Conservation (phyloP, 1,140 invertebrate species). For the Stenopsyche tienmushanensis region DNA sequence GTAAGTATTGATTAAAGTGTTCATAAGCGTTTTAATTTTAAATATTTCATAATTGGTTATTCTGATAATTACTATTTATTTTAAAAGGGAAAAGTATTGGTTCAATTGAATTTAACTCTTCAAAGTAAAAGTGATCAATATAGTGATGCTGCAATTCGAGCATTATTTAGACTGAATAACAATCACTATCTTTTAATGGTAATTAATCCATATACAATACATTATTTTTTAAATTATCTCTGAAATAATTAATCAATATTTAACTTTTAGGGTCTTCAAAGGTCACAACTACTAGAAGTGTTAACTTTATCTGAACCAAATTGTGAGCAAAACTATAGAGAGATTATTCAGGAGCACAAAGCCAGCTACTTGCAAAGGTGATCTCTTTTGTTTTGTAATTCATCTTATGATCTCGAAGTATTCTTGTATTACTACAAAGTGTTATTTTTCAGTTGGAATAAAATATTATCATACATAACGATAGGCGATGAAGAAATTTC, state of each 20-base stretch:
- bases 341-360: slow-evolving; percentile 80
- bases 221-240: too few relatives aligned
- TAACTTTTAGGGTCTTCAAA: slow-evolving; percentile 75
- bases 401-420: neutral
- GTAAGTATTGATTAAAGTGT: slow-evolving; percentile 53
- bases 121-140: slow-evolving; percentile 85
- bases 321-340: slow-evolving; percentile 79
- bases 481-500: slow-evolving; percentile 66
- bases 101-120: slow-evolving; percentile 80
- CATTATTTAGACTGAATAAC: slow-evolving; percentile 89
- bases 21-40: slow-evolving; percentile 12
- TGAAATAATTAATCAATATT: slow-evolving; percentile 17
- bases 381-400: slow-evolving; percentile 11
- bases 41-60: neutral
- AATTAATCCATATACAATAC: slow-evolving; percentile 26
- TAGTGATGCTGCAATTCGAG: slow-evolving; percentile 75
- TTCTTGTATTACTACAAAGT: slow-evolving; percentile 2
- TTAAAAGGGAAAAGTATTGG: slow-evolving; percentile 75
- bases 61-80: neutral
- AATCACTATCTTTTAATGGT: slow-evolving; percentile 86
- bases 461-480: slow-evolving; percentile 73
- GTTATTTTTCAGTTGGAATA: slow-evolving; percentile 71
- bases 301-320: slow-evolving; percentile 77
- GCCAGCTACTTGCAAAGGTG: slow-evolving; percentile 76
- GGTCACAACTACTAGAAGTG: slow-evolving; percentile 79